A percentile compares a stretch with the other conserved stretches of the same genome.
phyloP scores from a whole-genome alignment of 2,797 vertebrate species.

The Melanogrammus aeglefinus region DNA sequence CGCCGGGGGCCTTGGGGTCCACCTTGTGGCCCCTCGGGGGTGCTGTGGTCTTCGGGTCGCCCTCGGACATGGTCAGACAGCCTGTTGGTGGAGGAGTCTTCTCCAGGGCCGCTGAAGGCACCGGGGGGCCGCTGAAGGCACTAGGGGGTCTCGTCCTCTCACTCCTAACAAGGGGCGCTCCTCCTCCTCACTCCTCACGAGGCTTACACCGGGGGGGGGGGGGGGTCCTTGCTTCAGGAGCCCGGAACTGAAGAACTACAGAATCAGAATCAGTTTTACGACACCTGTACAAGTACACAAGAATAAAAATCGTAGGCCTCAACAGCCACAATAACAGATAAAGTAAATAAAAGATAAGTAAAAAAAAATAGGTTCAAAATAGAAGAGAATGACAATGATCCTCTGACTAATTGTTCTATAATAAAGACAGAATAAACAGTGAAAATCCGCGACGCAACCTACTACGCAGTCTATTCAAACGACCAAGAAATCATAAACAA shows the following conservation, averaged over 20 bases:
- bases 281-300: too few species aligned
- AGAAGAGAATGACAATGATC: constrained; percentile 3
- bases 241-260: constrained; percentile 19
- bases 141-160: constrained; percentile 20
- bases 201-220: background rate
- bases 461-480: background rate
- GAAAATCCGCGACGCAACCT: background rate
- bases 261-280: too few species aligned
- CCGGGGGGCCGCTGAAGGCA: constrained; percentile 32
- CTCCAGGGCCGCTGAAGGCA: constrained; percentile 30
- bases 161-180: background rate
- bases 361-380: background rate
- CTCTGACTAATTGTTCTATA: background rate
- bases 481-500: background rate
- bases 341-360: too few species aligned
- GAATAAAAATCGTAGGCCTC: too few species aligned
- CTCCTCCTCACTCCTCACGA: too few species aligned
- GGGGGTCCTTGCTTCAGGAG: constrained; percentile 25
- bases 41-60: constrained; percentile 71
- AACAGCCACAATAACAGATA: background rate
- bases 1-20: constrained; percentile 49
- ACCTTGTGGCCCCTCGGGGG: constrained; percentile 71
- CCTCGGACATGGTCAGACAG: constrained; percentile 77
- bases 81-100: background rate
- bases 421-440: background rate